These are phyloP conservation scores for Tragelaphus oryx DNA, from an alignment of 2,797 vertebrate genomes.

Conservation along the genomic window DNA sequence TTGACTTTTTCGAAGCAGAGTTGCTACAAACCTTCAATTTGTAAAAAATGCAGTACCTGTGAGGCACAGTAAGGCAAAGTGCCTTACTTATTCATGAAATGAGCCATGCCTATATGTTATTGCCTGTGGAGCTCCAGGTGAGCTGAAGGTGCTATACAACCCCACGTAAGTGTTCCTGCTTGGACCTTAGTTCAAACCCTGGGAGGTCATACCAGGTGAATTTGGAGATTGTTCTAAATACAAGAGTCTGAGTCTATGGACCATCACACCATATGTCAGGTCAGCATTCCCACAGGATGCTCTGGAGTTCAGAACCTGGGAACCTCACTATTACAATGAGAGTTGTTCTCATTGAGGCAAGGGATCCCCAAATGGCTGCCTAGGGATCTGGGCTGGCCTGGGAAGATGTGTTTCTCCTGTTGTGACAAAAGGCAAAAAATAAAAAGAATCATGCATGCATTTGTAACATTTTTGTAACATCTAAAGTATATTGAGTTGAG, in stretches of 20 bases:
- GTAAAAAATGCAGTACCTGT: background rate
- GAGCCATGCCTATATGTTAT: background rate
- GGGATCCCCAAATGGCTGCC: background rate
- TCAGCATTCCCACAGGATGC: background rate
- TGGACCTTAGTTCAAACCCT: background rate
- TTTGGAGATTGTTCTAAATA: background rate
- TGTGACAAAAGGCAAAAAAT: background rate
- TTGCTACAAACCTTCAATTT: background rate
- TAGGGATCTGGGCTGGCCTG: background rate
- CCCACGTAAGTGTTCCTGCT: background rate
- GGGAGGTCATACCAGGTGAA: background rate
- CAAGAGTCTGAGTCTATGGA: background rate
- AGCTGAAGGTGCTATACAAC: background rate
- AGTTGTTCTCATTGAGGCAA: background rate
- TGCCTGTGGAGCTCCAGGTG: background rate
- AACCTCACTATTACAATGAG: background rate
- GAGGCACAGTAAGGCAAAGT: background rate
- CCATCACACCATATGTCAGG: too few species aligned
- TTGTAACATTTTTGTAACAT: background rate
- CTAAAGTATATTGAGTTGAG: background rate
- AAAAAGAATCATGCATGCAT: background rate
- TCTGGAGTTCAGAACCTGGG: background rate
- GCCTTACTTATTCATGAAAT: background rate
- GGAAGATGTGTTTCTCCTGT: background rate
- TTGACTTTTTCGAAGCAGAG: background rate